A percentile compares a stretch with the other conserved stretches of the same genome.
Evolutionary conservation across 2,797 vertebrate species (phyloP).

Genomic region (Echiichthys vipera): DNA sequence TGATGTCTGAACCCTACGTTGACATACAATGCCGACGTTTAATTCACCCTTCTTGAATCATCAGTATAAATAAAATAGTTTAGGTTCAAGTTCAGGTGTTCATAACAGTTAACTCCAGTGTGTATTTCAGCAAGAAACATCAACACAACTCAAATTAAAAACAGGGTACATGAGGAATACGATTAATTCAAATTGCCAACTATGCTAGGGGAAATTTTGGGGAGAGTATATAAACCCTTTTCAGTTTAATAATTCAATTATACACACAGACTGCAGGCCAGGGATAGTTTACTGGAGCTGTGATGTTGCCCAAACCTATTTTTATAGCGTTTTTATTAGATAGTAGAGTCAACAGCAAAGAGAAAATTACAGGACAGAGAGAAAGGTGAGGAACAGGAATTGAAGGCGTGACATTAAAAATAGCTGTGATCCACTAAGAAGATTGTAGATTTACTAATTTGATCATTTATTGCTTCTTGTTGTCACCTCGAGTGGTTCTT

Average conservation of each 20-base stretch:
- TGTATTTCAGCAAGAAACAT: no score
- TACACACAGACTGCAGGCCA: neutral
- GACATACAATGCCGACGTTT: no score
- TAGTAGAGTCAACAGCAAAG: neutral
- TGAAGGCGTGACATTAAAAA: slow-evolving; percentile 7
- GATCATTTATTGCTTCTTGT: no score
- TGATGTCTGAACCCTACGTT: no score
- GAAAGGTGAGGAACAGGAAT: slow-evolving; percentile 1
- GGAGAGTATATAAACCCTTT: neutral
- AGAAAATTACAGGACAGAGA: slow-evolving; percentile 35
- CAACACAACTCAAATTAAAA: no score
- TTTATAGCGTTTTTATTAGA: slow-evolving; percentile 41
- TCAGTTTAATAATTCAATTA: slow-evolving; percentile 57
- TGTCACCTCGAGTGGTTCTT: neutral
- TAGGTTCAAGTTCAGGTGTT: no score
- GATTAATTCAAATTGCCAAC: slow-evolving; percentile 51
- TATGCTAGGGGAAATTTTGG: neutral
- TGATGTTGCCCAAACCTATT: slow-evolving; percentile 23
- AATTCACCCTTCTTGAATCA: no score
- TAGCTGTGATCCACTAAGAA: neutral
- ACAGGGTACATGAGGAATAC: neutral
- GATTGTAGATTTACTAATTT: neutral
- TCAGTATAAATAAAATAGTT: no score
- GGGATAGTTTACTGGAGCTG: slow-evolving; percentile 4
- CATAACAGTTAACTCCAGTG: no score